Percentiles rank a stretch among this genome's conserved stretches.
phyloP scores from a whole-genome alignment of 2,888 invertebrate species.

The Heterodera filipjevi region DNA sequence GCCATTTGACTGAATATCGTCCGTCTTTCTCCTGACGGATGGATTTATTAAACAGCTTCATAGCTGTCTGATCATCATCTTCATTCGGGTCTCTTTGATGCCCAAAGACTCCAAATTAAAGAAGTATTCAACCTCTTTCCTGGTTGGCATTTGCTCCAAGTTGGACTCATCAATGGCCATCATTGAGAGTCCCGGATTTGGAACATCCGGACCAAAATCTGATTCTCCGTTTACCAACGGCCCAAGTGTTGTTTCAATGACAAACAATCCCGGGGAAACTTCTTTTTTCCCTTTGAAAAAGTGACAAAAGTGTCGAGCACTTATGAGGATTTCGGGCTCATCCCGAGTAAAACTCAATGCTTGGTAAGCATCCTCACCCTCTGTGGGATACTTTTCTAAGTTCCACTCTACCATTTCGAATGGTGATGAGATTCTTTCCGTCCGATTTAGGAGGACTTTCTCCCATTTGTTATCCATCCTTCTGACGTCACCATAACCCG shows the following conservation, averaged over 20 bases:
- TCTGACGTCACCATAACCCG: background rate
- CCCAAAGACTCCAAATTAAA: slow-evolving; percentile 5
- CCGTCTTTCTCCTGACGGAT: background rate
- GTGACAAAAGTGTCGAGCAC: background rate
- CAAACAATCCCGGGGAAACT: background rate
- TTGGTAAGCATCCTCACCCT: background rate
- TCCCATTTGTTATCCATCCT: slow-evolving; percentile 11
- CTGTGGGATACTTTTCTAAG: background rate
- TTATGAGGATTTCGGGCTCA: background rate
- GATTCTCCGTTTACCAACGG: background rate
- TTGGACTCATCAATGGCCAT: background rate
- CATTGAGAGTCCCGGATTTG: background rate
- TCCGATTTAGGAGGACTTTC: background rate
- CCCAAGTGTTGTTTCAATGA: background rate
- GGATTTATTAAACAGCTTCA: background rate
- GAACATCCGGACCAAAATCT: background rate
- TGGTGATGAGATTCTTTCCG: background rate
- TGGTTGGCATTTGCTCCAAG: background rate
- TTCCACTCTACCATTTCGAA: slow-evolving; percentile 3
- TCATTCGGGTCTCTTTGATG: slow-evolving; percentile 4
- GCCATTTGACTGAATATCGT: background rate
- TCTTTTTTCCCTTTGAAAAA: slow-evolving; percentile 2
- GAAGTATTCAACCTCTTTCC: background rate
- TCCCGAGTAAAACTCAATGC: background rate
- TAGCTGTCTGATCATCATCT: slow-evolving; percentile 6